Base-by-base conservation (phyloP, 2,888 invertebrate species). In the Adela reaumurella region DNA sequence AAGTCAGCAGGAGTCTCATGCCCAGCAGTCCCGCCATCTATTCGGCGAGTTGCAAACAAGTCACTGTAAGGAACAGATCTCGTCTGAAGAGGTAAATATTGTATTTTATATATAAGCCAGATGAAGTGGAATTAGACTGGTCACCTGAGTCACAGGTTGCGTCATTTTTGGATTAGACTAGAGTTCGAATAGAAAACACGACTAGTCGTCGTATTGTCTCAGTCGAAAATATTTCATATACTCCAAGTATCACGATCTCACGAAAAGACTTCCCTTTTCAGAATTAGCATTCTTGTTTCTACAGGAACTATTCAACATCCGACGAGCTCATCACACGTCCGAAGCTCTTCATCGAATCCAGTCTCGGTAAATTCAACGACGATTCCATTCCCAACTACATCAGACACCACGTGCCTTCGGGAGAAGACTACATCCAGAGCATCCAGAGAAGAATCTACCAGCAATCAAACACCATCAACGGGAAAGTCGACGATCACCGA, bases 401-500 rank as follows among this genome's bases (percentile, higher is more conserved):
- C 48, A 11, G 48, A 35, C 28, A 35, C 17, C 16, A 45, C 17
- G 8, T 52, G 5, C 43, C 54, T 1, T 16, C 46, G 5, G 81
- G 81, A 44, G 70, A 72, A 43, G 53, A 60, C 0, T 49, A 56
- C 0, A 55, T 65, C 1, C 56, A 58, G 3, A 63, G 56, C 47
- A 57, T 54, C 20, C 66, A 64, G n/a, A 62, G 66, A 50, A 58
- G 48, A 20, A 48, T 57, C 1, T 50, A 60, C 0, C 19, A 24
- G n/a, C 55, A 54, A 18, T 59, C 55, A 17, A 65, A 69, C 51
- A 57, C 66, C 2, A 71, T 73, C 1, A 64, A 67, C 42, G 63
- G 61, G 41, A 70, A 74, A 41, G 62, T 67, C 0, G 76, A 74
- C 56, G 77, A 77, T 2, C 73, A 74, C 46, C 54, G 76, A 19